Base-by-base conservation (phyloP, 2,888 invertebrate species). In the Nomada hirtipes region DNA sequence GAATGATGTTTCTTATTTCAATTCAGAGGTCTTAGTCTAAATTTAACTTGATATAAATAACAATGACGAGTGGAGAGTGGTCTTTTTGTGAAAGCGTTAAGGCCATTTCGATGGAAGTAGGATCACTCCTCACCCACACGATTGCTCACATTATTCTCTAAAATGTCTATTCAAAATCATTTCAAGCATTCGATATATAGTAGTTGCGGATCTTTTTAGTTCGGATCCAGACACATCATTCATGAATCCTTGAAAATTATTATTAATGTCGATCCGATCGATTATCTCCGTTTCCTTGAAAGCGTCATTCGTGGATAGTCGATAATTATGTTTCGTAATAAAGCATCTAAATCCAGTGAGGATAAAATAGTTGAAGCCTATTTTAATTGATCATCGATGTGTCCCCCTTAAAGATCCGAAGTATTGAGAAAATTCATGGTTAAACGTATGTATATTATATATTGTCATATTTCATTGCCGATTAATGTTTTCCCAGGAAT, bases 1-100 rank as follows among this genome's bases (percentile, higher is more conserved):
- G 63, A 70, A 26, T 52, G 29, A 20, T 57, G 23, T 44, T 87
- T 87, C 76, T 76, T 83, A 42, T 72, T 84, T 60, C 65, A 68
- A 59, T 72, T 81, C 29, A 36, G 36, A 36, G 36, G 36, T 36
- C 36, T 36, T 36, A 36, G 7, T 36, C 36, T 36, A 36, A 36
- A 36, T 20, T 74, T 13, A 44, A 20, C 52, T 74, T 36, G 13
- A 20, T 67, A 29, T 13, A 53, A 79, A 52, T 36, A 20, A 36
- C 13, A 9, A 59, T 52, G 47, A 23, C n/a, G 36, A 20, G 10
- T 3, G 11, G 52, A 36, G 26, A 15, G 20, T 64, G 42, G 26
- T 36, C 64, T 42, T 72, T 42, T 71, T n/a, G 9, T 13, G 20
- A 23, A 11, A n/a, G 10, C 7, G 11, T 60, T 29, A 69, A 57